Percentiles rank a stretch among this genome's conserved stretches.
Conservation (phyloP, 2,888 invertebrate genomes). For the Drosophila pseudotakahashii region DNA sequence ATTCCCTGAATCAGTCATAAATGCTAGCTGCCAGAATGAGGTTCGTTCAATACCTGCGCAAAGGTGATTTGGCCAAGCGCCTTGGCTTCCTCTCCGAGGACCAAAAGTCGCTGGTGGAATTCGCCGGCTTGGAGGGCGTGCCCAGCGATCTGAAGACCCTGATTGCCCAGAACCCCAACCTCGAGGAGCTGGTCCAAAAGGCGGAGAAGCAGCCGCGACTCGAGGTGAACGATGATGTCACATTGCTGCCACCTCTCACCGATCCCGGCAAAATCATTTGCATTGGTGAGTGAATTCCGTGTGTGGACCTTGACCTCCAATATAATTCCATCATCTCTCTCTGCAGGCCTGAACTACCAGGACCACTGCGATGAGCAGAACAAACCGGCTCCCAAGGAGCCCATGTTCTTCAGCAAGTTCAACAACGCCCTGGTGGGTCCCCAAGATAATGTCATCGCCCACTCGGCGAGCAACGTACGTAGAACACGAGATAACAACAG, state of each 20-base stretch:
- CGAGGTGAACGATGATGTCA: slow-evolving; percentile 58
- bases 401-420: slow-evolving; percentile 95
- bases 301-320: background rate
- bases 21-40: slow-evolving; percentile 83
- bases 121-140: slow-evolving; percentile 81
- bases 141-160: slow-evolving; percentile 83
- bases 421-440: slow-evolving; percentile 91
- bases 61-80: slow-evolving; percentile 85
- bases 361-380: slow-evolving; percentile 95
- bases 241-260: slow-evolving; percentile 88
- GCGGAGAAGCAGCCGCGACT: slow-evolving; percentile 47
- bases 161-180: slow-evolving; percentile 81
- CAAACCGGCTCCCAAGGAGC: slow-evolving; percentile 89
- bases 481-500: slow-evolving; percentile 26
- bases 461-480: slow-evolving; percentile 87
- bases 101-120: slow-evolving; percentile 88
- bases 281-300: slow-evolving; percentile 83
- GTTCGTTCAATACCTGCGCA: slow-evolving; percentile 88
- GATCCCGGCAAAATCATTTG: slow-evolving; percentile 93
- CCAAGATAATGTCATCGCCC: slow-evolving; percentile 87
- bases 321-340: background rate
- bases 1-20: slow-evolving; percentile 50
- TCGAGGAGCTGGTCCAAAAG: slow-evolving; percentile 79
- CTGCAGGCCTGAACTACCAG: slow-evolving; percentile 90
- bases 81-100: slow-evolving; percentile 88